These are phyloP conservation scores for Drosophila robusta DNA, from an alignment of 2,888 invertebrate species.

Conservation along the genomic window DNA sequence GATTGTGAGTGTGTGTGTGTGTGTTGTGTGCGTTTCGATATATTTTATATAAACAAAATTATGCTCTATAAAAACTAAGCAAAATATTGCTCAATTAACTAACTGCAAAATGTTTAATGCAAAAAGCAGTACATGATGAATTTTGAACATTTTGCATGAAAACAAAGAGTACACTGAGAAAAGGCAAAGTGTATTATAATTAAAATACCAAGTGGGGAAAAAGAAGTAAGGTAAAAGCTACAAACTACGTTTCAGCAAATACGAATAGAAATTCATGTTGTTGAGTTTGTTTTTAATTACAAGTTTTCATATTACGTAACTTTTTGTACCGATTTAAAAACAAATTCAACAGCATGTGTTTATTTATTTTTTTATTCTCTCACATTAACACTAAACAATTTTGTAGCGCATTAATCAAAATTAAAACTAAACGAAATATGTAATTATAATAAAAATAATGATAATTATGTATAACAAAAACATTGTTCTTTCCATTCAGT, in stretches of 20 bases:
- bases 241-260: slow-evolving; percentile 43
- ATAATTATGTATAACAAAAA: slow-evolving; percentile 54
- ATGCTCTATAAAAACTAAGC: slow-evolving; percentile 35
- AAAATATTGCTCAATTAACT: slow-evolving; percentile 28
- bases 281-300: slow-evolving; percentile 30
- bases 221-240: slow-evolving; percentile 30
- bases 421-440: slow-evolving; percentile 51
- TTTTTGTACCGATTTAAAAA: neutral
- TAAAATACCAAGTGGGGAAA: slow-evolving; percentile 4
- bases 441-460: slow-evolving; percentile 28
- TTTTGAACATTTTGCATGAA: slow-evolving; percentile 41
- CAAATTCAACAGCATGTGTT: slow-evolving; percentile 6
- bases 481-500: slow-evolving; percentile 50
- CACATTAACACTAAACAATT: slow-evolving; percentile 35
- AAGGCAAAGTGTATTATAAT: slow-evolving; percentile 21
- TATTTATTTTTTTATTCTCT: slow-evolving; percentile 10
- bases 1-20: slow-evolving; percentile 26
- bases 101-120: slow-evolving; percentile 56
- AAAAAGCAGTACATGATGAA: slow-evolving; percentile 34
- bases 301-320: slow-evolving; percentile 2
- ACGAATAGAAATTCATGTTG: slow-evolving; percentile 23
- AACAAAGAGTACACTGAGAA: slow-evolving; percentile 53
- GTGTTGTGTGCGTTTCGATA: slow-evolving; percentile 32
- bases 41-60: slow-evolving; percentile 63
- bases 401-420: slow-evolving; percentile 34